A percentile compares a stretch with the other conserved stretches of the same genome.
These are phyloP conservation scores for Apis laboriosa DNA, from an alignment of 1,140 invertebrate genomes.

Conservation along the genomic window DNA sequence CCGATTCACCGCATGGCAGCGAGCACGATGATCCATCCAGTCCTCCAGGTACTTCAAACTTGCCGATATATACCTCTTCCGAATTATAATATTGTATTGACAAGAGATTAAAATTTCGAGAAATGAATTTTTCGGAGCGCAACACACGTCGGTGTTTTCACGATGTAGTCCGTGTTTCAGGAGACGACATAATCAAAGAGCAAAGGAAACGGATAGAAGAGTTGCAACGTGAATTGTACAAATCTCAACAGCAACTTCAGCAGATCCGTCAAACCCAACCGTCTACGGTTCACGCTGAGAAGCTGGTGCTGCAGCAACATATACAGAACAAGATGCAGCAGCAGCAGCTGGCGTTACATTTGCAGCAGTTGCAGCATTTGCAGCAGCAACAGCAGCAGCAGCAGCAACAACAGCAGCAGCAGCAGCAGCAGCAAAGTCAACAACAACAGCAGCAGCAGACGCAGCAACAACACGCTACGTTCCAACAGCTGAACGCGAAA, in stretches of 20 bases:
- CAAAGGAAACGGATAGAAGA: constrained; percentile 94
- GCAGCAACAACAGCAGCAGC: constrained; percentile 73
- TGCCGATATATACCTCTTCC: too few species aligned
- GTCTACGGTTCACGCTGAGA: constrained; percentile 79
- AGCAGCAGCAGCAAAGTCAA: constrained; percentile 67
- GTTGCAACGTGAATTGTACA: constrained; percentile 90
- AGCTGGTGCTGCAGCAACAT: constrained; percentile 85
- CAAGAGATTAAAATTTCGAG: background rate
- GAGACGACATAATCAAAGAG: constrained; percentile 89
- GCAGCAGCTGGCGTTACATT: constrained; percentile 81
- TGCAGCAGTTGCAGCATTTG: constrained; percentile 83
- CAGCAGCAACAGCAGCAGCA: constrained; percentile 74
- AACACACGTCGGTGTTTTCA: constrained; percentile 61
- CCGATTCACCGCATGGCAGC: constrained; percentile 75
- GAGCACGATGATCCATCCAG: constrained; percentile 78
- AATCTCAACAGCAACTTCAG: constrained; percentile 88
- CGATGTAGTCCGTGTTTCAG: constrained; percentile 70
- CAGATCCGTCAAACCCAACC: constrained; percentile 82
- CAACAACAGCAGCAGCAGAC: constrained; percentile 72
- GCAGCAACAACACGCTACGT: constrained; percentile 76
- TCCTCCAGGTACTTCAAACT: constrained; percentile 69
- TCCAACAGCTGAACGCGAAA: constrained; percentile 80
- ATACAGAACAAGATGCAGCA: constrained; percentile 86
- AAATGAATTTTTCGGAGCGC: constrained; percentile 21
- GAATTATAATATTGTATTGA: background rate